phyloP scores from a whole-genome alignment of 1,140 invertebrate species.

The Holotrichia oblita region DNA sequence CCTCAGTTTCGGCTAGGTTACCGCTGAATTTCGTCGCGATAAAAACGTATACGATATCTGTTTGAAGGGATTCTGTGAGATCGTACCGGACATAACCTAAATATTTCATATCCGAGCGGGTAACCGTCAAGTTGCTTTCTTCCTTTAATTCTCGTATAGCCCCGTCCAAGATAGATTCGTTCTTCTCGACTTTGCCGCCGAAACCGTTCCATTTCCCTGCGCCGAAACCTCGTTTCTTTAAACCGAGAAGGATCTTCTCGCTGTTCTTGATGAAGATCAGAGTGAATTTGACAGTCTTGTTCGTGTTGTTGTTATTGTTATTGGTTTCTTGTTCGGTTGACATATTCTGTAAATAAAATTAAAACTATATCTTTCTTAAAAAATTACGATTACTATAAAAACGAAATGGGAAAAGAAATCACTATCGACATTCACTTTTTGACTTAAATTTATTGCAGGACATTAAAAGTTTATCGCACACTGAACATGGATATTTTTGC shows the following conservation, averaged over 20 bases:
- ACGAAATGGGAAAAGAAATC: no score
- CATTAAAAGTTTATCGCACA: no score
- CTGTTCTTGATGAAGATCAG: conserved; percentile 69
- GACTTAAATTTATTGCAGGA: no score
- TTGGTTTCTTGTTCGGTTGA: background rate
- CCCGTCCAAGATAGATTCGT: conserved; percentile 72
- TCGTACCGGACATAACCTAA: conserved; percentile 73
- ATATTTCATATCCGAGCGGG: conserved; percentile 63
- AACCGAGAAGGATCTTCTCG: conserved; percentile 70
- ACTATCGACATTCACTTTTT: no score
- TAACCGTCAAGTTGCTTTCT: conserved; percentile 68
- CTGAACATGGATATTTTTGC: no score
- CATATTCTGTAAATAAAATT: background rate
- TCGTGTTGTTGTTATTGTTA: background rate
- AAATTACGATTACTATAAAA: no score
- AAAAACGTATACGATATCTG: conserved; percentile 75
- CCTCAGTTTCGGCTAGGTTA: conserved; percentile 67
- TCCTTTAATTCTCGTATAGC: conserved; percentile 72
- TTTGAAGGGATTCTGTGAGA: conserved; percentile 66
- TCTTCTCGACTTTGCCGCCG: conserved; percentile 78
- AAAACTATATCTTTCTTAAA: no score
- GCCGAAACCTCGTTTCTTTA: conserved; percentile 80
- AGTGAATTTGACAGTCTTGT: conserved; percentile 61
- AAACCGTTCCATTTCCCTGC: conserved; percentile 81
- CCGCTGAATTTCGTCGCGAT: conserved; percentile 65